Evolutionary conservation across 2,888 invertebrate species (phyloP), one percentile per base, ranked within the genome.

Genomic region (Pristionchus entomophagus): DNA sequence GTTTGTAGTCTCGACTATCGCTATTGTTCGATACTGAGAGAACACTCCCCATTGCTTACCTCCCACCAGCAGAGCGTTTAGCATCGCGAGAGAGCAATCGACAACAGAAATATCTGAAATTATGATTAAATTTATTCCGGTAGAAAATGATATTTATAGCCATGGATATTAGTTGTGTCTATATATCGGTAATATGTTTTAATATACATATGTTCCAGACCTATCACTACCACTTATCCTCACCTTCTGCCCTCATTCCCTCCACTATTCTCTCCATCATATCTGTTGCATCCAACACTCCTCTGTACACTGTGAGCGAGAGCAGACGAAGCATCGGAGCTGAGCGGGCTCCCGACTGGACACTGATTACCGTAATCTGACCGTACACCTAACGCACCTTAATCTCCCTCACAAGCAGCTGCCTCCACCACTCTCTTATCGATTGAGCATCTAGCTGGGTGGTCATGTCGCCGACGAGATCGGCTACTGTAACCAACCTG

Each of bases 31-130:
- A n/a, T n/a, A n/a, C n/a, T n/a, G n/a, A n/a, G n/a, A n/a, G n/a
- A n/a, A n/a, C n/a, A n/a, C n/a, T n/a, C n/a, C n/a, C n/a, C n/a
- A n/a, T 17, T 17, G 12, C 59, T 59, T 29, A 59, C 59, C 26
- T 59, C 59, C 59, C 59, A 59, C 59, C 59, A 59, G 59, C 59
- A 59, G 59, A 26, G 59, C 17, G 59, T 59, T 29, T 29, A 59
- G 59, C 29, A 59, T 14, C 4, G 59, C 59, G 29, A 59, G n/a
- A n/a, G n/a, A n/a, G n/a, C n/a, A n/a, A n/a, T n/a, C n/a, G n/a
- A n/a, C n/a, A n/a, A n/a, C n/a, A n/a, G n/a, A n/a, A n/a, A n/a
- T n/a, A n/a, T n/a, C n/a, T n/a, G n/a, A n/a, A n/a, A n/a, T n/a
- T n/a, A n/a, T n/a, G n/a, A n/a, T n/a, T n/a, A n/a, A n/a, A n/a